phyloP scores from a whole-genome alignment of 2,888 invertebrate species.

The Dynastes hyllus region DNA sequence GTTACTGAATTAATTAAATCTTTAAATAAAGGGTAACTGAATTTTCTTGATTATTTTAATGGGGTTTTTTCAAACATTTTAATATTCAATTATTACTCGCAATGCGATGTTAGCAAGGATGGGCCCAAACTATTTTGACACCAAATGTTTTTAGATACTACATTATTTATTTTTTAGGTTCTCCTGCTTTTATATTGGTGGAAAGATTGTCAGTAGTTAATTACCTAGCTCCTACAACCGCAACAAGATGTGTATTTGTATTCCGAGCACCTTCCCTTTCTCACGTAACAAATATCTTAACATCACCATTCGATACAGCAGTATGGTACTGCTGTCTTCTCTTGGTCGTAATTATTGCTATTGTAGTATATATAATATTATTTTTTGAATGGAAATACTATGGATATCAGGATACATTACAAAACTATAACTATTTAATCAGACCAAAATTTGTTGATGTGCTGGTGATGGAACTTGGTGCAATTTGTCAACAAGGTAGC shows the following conservation, averaged over 20 bases:
- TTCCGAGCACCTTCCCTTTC: constrained; percentile 80
- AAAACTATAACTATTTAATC: constrained; percentile 46
- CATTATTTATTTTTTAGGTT: constrained; percentile 34
- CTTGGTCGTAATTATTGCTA: constrained; percentile 57
- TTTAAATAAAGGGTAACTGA: no score
- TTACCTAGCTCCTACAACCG: constrained; percentile 74
- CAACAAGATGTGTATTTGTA: constrained; percentile 75
- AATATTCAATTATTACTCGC: no score
- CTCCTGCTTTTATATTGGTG: constrained; percentile 64
- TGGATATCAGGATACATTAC: constrained; percentile 53
- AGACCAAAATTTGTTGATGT: constrained; percentile 62
- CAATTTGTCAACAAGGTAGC: constrained; percentile 72
- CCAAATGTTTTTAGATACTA: no score
- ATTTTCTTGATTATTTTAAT: no score
- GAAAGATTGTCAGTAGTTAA: constrained; percentile 69
- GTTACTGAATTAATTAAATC: no score
- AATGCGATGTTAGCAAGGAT: background rate
- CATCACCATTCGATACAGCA: constrained; percentile 76
- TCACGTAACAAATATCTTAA: constrained; percentile 78
- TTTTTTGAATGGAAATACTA: constrained; percentile 65
- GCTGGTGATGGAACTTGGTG: constrained; percentile 70
- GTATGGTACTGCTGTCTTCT: constrained; percentile 78
- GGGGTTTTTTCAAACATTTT: no score
- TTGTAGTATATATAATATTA: constrained; percentile 62
- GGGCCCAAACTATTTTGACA: background rate